Base-by-base conservation (phyloP, 1,140 invertebrate genomes). In the Pseudachorutes palmiensis region DNA sequence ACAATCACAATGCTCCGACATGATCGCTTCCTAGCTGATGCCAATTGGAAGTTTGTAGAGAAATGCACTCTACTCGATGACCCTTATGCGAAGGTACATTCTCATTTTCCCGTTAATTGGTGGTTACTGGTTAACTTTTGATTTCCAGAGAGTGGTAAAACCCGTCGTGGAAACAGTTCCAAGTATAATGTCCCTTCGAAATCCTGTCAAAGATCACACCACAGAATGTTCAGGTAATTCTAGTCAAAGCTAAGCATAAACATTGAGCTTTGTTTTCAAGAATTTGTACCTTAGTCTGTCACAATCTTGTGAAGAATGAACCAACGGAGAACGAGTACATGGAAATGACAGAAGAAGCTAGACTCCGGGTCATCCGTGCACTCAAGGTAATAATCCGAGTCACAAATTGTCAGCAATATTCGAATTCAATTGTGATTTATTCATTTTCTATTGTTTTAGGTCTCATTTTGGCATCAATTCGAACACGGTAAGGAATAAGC, bases 1-100 rank as follows among this genome's bases (percentile, higher is more conserved):
- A 75, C 76, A 16, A 62, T 80, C 1, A 76, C 75, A 33, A 76
- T 78, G 64, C 71, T 78, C 29, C 79, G 77, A 72, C 77, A 76
- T 62, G 79, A 81, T 70, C 76, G 78, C 70, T 80, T 81, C 74
- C 67, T 81, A 45, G 76, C 77, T 9, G 79, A 81, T 68, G 77
- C 79, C 45, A 77, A 81, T 66, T 81, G 80, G 80, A 73, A 75
- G 22, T 70, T 77, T 41, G 79, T 81, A 0, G 65, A 62, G 2
- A 67, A 63, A 36, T 68, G 41, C 58, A 68, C 67, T 1, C 16
- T 49, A 1, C 64, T 68, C 22, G 24, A 2, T 2, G 57, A 68
- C 41, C 67, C 67, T 12, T 68, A 68, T 59, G 29, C 26, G 22
- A 68, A 68, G 67, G 66, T 67, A 26, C 29, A 29, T 31, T 32